Base-by-base conservation (phyloP, 2,888 invertebrate genomes). In the Icerya purchasi region DNA sequence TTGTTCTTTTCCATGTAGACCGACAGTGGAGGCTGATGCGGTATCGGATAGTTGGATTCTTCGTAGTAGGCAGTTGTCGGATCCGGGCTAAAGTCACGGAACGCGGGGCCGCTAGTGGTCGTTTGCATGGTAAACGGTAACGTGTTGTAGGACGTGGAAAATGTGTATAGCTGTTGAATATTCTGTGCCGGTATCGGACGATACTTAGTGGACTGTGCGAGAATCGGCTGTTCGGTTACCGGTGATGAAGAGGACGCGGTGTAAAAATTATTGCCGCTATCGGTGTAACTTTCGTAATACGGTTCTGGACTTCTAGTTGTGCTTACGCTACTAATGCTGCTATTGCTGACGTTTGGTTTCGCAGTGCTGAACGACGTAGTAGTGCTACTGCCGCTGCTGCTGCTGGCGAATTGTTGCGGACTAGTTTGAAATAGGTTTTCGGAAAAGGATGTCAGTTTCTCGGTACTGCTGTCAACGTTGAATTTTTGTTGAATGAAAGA, bases 11-110 rank as follows among this genome's bases (percentile, higher is more conserved):
- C 74, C 74, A 87, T 77, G 68, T 84, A 89, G 64, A 89, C 84
- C 1, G 88, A 85, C 54, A 89, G 70, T 0, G 88, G 87, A 1
- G 88, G 88, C 68, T 88, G 88, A 70, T 89, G 86, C 0, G 88
- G 83, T 0, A 72, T 70, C 0, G 71, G 69, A 36, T 64, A 60
- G 63, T 62, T 56, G 61, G 23, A 18, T 53, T 55, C 54, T 18
- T 57, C 49, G n/a, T 3, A 53, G 10, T 53, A 2, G 57, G 21
- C n/a, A 20, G 24, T 24, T 22, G 36, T 36, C 14, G 5, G 8
- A 8, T 36, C 8, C 5, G 36, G 8, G 14, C 14, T 8, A 36
- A 8, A 36, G 5, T 36, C 8, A 24, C 51, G 51, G 8, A 24
- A 21, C 24, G 20, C 24, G 5, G 57, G 1, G 14, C 21, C 21